phyloP scores from a whole-genome alignment of 2,888 invertebrate species.

The Boloria euphrosyne region DNA sequence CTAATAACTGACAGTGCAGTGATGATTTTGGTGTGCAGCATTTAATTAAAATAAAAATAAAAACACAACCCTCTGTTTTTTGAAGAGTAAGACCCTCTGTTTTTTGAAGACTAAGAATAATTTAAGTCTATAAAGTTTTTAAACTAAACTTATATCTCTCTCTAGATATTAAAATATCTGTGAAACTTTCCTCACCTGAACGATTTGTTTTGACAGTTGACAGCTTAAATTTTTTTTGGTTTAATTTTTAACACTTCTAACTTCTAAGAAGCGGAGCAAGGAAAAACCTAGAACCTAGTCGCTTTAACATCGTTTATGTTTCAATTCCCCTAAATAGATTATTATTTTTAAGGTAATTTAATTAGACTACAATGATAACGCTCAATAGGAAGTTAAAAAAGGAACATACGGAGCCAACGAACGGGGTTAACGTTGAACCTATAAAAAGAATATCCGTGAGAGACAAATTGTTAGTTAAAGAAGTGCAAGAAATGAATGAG shows the following conservation, averaged over 20 bases:
- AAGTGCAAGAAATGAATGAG: slow-evolving; percentile 93
- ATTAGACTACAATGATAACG: slow-evolving; percentile 84
- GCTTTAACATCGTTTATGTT: slow-evolving; percentile 22
- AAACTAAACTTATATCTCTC: not conserved
- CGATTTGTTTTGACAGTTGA: slow-evolving; percentile 30
- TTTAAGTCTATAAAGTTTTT: no score
- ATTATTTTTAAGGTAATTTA: slow-evolving; percentile 36
- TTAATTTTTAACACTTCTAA: slow-evolving; percentile 1
- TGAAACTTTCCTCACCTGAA: not conserved
- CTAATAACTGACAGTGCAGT: no score
- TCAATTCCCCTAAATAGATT: slow-evolving; percentile 16
- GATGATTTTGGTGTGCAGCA: no score
- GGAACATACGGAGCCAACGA: slow-evolving; percentile 75
- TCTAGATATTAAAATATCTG: not conserved
- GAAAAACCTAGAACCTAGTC: slow-evolving; percentile 22
- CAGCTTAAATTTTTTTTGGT: slow-evolving; percentile 20
- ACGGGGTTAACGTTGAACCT: slow-evolving; percentile 65
- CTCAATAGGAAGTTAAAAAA: slow-evolving; percentile 87
- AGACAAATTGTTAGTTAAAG: slow-evolving; percentile 90
- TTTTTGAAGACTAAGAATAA: no score
- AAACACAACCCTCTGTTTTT: no score
- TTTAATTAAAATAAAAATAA: no score
- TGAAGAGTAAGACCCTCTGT: no score
- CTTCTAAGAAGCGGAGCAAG: no score
- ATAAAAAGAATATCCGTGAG: slow-evolving; percentile 87